Evolutionary conservation across 2,888 invertebrate genomes (phyloP).

Genomic region (Eupithecia centaureata): DNA sequence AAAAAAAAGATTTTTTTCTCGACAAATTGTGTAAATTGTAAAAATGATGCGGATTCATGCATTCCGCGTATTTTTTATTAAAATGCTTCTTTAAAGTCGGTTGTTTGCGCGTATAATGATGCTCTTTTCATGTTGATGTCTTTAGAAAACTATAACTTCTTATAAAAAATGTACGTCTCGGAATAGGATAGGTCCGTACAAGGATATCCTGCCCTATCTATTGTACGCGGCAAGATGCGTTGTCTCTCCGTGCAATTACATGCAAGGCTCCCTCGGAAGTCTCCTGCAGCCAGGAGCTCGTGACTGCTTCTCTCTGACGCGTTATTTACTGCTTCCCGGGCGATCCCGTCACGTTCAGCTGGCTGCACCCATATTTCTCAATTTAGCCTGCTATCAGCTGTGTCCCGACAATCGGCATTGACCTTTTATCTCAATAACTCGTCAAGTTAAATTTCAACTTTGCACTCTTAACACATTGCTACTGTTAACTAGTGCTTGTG

Average conservation of each 20-base stretch:
- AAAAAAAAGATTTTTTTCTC: background rate
- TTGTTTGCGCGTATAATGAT: no score
- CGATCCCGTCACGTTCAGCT: background rate
- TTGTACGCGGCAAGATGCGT: background rate
- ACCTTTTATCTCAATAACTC: slow-evolving; percentile 12
- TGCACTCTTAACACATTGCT: no score
- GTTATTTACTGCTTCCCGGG: background rate
- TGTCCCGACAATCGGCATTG: slow-evolving; percentile 19
- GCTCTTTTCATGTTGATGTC: background rate
- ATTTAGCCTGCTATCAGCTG: slow-evolving; percentile 9
- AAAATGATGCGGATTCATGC: background rate
- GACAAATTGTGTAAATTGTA: background rate
- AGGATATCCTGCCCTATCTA: background rate
- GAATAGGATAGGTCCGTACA: background rate
- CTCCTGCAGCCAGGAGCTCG: background rate
- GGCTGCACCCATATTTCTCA: slow-evolving; percentile 13
- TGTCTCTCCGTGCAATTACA: background rate
- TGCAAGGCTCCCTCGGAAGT: background rate
- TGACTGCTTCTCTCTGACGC: background rate
- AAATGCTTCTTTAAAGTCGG: background rate
- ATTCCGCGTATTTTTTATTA: background rate
- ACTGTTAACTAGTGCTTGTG: no score
- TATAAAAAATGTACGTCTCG: background rate
- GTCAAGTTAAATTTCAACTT: background rate
- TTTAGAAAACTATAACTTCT: background rate